Conservation (phyloP, 2,888 invertebrate genomes). For the Coelogynopora nodosa region DNA sequence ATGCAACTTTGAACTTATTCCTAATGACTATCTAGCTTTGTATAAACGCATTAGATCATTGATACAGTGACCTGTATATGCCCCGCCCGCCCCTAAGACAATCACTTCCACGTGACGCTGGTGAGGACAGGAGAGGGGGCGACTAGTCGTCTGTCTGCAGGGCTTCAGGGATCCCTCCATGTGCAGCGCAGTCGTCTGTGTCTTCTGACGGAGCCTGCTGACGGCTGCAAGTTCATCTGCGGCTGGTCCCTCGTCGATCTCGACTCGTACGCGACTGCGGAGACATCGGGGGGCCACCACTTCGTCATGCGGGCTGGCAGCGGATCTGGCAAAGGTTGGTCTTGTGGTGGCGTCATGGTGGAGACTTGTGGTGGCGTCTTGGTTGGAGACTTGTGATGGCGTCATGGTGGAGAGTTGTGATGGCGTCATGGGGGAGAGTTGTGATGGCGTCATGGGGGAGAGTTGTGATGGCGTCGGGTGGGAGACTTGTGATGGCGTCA, state of each 20-base stretch:
- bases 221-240: conserved; percentile 41
- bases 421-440: too few species aligned
- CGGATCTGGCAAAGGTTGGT: background rate
- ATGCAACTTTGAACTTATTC: too few species aligned
- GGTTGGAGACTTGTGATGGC: too few species aligned
- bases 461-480: too few species aligned
- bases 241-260: conserved; percentile 16
- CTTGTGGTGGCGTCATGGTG: too few species aligned
- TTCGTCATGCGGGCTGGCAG: background rate
- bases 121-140: conserved; percentile 9
- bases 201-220: conserved; percentile 41
- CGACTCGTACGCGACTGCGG: background rate
- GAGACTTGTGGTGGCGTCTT: too few species aligned
- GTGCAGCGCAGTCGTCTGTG: conserved; percentile 34
- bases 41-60: too few species aligned
- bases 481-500: too few species aligned
- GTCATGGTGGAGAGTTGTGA: too few species aligned
- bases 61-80: background rate
- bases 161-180: conserved; percentile 42
- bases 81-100: background rate
- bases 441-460: too few species aligned
- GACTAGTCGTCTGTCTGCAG: conserved; percentile 24
- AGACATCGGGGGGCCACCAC: too few species aligned
- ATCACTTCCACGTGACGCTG: conserved; percentile 31
- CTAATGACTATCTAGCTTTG: too few species aligned